phyloP scores from a whole-genome alignment of 2,888 invertebrate species.

The Eristalis intricaria region DNA sequence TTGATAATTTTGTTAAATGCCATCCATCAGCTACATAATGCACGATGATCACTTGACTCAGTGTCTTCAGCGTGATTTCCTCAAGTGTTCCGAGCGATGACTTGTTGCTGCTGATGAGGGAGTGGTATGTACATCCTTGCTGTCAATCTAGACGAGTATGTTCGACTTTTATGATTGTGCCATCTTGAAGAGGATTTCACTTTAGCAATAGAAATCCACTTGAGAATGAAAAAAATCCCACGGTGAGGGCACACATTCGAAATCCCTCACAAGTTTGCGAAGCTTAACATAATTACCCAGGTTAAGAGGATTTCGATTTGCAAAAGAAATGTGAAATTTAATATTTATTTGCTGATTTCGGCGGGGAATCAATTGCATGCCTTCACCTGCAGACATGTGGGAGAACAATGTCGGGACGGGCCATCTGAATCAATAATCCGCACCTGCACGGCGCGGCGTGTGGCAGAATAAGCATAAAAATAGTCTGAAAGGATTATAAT shows the following conservation, averaged over 20 bases:
- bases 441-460: not conserved
- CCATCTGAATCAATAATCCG: not conserved
- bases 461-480: not conserved
- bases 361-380: not conserved
- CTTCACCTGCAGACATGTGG: not conserved
- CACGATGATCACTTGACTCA: not conserved
- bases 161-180: not conserved
- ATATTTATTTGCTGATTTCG: not conserved
- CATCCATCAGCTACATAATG: not conserved
- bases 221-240: not conserved
- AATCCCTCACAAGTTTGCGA: not conserved
- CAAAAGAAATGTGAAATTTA: not conserved
- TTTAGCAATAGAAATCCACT: not conserved
- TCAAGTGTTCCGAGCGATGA: not conserved
- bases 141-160: not conserved
- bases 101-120: not conserved
- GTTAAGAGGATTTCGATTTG: not conserved
- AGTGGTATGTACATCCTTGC: not conserved
- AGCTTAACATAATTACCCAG: not conserved
- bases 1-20: too few relatives aligned
- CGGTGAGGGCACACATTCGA: not conserved
- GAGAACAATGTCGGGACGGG: not conserved
- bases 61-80: not conserved
- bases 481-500: not conserved
- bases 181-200: not conserved